Conservation (phyloP, 2,797 vertebrate genomes). For the Uromys caudimaculatus region DNA sequence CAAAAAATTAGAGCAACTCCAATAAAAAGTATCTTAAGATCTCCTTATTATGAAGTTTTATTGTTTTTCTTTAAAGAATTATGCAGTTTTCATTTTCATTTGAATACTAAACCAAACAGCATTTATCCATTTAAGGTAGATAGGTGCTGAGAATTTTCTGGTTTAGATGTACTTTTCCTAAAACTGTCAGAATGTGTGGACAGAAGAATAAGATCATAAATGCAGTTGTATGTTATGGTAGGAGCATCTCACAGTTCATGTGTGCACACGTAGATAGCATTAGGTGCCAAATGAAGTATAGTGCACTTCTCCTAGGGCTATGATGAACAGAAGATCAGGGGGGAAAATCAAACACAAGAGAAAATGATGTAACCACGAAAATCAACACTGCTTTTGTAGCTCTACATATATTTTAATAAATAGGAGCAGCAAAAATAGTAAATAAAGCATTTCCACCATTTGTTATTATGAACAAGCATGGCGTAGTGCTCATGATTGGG, state of each 20-base stretch:
- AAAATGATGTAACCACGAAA: neutral
- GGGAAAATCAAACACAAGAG: neutral
- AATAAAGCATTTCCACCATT: neutral
- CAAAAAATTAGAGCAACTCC: neutral
- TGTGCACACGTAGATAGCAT: neutral
- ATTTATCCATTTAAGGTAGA: neutral
- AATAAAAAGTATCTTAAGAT: neutral
- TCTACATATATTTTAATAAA: neutral
- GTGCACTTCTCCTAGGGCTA: accelerated
- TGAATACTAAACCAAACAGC: neutral
- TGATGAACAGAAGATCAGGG: neutral
- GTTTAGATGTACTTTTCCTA: neutral
- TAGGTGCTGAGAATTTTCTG: neutral
- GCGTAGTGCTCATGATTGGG: neutral
- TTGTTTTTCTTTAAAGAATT: neutral
- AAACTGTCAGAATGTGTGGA: neutral
- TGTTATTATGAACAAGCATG: neutral
- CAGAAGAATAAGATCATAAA: neutral
- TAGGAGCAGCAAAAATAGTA: neutral
- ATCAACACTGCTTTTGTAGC: neutral
- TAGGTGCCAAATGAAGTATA: neutral
- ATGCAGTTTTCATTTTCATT: neutral
- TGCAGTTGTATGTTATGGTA: no score
- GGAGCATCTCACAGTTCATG: neutral
- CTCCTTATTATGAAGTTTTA: neutral